Evolutionary conservation across 2,888 invertebrate species (phyloP).

Genomic region (Brachylomia viminalis): DNA sequence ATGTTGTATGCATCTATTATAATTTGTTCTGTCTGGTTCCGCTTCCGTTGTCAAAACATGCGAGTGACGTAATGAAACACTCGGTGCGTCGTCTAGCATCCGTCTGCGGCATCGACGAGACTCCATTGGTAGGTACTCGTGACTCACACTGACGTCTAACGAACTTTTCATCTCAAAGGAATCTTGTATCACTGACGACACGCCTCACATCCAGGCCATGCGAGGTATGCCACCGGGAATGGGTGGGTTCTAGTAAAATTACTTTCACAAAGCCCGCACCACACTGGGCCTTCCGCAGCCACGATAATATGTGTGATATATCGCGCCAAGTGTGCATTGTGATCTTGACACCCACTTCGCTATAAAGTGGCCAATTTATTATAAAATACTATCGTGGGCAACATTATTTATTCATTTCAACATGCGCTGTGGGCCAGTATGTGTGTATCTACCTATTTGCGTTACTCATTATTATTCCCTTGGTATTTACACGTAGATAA

Average conservation of each 20-base stretch:
- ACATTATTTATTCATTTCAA: slow-evolving; percentile 76
- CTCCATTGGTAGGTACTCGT: slow-evolving; percentile 47
- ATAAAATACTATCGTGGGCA: slow-evolving; percentile 74
- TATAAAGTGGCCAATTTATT: slow-evolving; percentile 78
- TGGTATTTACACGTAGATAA: slow-evolving; percentile 67
- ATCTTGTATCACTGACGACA: slow-evolving; percentile 75
- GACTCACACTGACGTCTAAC: slow-evolving; percentile 59
- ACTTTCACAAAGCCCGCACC: slow-evolving; percentile 72
- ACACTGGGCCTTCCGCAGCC: slow-evolving; percentile 69
- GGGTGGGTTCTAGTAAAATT: slow-evolving; percentile 74
- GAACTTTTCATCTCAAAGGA: slow-evolving; percentile 72
- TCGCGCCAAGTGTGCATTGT: slow-evolving; percentile 77
- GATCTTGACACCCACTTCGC: slow-evolving; percentile 74
- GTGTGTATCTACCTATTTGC: slow-evolving; percentile 38
- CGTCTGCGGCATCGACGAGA: slow-evolving; percentile 43
- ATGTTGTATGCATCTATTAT: slow-evolving; percentile 1
- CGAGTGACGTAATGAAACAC: slow-evolving; percentile 37
- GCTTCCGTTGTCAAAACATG: slow-evolving; percentile 33
- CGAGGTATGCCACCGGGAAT: slow-evolving; percentile 72
- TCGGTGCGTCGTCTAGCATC: slow-evolving; percentile 36
- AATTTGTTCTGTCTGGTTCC: slow-evolving; percentile 11
- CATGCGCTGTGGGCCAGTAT: slow-evolving; percentile 57
- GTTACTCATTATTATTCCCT: slow-evolving; percentile 69
- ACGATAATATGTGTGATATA: slow-evolving; percentile 81
- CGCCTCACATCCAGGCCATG: slow-evolving; percentile 70